Evolutionary conservation across 2,113 vertebrate genomes (phyloP), one percentile per base, ranked within the genome.

Genomic region (Charina bottae): DNA sequence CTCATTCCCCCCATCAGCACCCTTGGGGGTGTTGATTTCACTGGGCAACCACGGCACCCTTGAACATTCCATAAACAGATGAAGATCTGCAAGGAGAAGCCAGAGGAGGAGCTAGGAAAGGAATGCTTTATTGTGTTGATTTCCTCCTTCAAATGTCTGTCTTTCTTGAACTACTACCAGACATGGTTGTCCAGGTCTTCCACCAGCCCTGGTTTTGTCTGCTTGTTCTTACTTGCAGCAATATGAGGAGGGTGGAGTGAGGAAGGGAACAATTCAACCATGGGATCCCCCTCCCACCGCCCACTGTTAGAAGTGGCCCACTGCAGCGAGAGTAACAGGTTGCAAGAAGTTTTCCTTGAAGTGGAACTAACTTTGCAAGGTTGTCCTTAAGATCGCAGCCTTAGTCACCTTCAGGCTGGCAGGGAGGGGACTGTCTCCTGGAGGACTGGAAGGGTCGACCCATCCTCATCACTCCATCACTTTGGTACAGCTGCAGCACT

Each of bases 401-500:
- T 84, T 84, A 90, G 94, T 97, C 96, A 96, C 94, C 95, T 96
- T 96, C 95, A 94, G 0, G 0, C 93, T 91, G 89, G 90, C 92
- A 94, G 90, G 58, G 60, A 95, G 91, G 78, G 60, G 26, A 64
- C 89, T 91, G 92, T 64, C 78, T 83, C 90, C 94, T 92, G 1
- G 0, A 78, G 93, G 72, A 87, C 33, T 1, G 19, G 83, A 92
- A 95, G 68, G 90, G 92, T 85, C 95, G 86, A 58, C 94, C 95
- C 93, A 95, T 95, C 33, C 33, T 78, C 86, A 95, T 93, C 86
- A 62, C 89, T 95, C 95, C 90, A 94, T 94, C 94, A 96, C 90
- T 94, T 86, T 54, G 84, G 78, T 95, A 93, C 96, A 97, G 95
- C 94, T 97, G 96, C 90, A 96, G 94, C 94, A 46, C 94, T 93